Evolutionary conservation across 2,797 vertebrate species (phyloP), one percentile per base, ranked within the genome.

Genomic region (Jordanella pulchra): DNA sequence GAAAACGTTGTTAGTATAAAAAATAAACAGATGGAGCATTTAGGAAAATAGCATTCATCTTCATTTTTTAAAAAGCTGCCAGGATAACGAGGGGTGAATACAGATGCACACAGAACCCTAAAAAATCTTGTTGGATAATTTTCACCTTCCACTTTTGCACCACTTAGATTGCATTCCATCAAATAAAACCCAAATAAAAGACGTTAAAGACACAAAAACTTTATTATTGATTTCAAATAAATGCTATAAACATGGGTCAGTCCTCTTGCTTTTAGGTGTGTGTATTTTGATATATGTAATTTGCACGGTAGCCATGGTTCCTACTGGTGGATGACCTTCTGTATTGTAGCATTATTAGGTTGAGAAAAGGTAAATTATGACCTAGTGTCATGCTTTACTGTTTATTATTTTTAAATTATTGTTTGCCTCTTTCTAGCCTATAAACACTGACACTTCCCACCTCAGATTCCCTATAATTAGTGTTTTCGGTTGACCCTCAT

Each of bases 321-420:
- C 21, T 69, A 9, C 17, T 21, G 13, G 21, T 3, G 27, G 17
- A 28, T 6, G 14, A 21, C n/a, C 69, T 69, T 42, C 10, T 56
- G 23, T 47, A n/a, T 64, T 0, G 7, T 7, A 67, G 51, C 65
- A 53, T 58, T 54, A 32, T 55, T 74, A 54, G 75, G 50, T 65
- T 71, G 58, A 17, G 32, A 78, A 79, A 80, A 73, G 14, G 45
- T 60, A 48, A 68, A 79, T 75, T 76, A 67, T 80, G 67, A 83
- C 51, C 63, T 35, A 6, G 58, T 77, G 42, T 86, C 67, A 75
- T 66, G 51, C 50, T 68, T 69, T 64, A 44, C 70, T 91, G 78
- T 90, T 91, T 91, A 90, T 73, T 61, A 21, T n/a, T 23, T 73
- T 75, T 76, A 86, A 85, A 89, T 86, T 87, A 80, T 86, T 91